Conservation (phyloP, 2,797 vertebrate species). For the Fundulus diaphanus region DNA sequence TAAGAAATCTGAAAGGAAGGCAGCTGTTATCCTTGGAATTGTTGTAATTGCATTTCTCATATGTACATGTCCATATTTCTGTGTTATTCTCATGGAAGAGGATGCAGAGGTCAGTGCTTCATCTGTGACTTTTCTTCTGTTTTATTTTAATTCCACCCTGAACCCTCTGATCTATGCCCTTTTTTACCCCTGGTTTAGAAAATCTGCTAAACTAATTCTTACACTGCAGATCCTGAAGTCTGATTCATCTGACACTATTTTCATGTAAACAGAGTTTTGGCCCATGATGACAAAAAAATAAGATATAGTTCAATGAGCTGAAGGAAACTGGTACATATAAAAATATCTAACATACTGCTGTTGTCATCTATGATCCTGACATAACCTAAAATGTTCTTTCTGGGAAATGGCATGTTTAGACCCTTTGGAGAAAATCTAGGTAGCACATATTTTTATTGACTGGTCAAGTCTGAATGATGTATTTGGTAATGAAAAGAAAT, state of each 20-base stretch:
- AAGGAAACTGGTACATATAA: not conserved
- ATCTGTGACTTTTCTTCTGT: not conserved
- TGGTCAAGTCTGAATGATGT: not conserved
- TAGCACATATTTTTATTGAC: not conserved
- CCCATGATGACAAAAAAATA: not conserved
- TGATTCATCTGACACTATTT: not conserved
- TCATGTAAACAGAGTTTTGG: not conserved
- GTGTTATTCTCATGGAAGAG: not conserved
- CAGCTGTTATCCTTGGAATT: not conserved
- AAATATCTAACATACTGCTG: not conserved
- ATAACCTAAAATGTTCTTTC: not conserved
- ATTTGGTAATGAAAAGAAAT: not conserved
- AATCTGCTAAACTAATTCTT: not conserved
- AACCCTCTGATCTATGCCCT: not conserved
- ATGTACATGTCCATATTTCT: not conserved
- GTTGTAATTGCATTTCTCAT: not conserved
- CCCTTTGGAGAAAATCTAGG: not conserved
- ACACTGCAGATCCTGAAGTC: not conserved
- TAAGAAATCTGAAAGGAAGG: slow-evolving; percentile 1
- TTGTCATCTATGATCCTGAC: not conserved
- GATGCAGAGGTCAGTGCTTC: not conserved
- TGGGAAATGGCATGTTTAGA: not conserved
- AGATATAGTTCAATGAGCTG: not conserved
- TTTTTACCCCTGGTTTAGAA: slow-evolving; percentile 4
- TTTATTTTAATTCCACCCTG: slow-evolving; percentile 4